These are phyloP conservation scores for Calcarius lapponicus DNA, from an alignment of 2,797 vertebrate species.

Conservation along the genomic window DNA sequence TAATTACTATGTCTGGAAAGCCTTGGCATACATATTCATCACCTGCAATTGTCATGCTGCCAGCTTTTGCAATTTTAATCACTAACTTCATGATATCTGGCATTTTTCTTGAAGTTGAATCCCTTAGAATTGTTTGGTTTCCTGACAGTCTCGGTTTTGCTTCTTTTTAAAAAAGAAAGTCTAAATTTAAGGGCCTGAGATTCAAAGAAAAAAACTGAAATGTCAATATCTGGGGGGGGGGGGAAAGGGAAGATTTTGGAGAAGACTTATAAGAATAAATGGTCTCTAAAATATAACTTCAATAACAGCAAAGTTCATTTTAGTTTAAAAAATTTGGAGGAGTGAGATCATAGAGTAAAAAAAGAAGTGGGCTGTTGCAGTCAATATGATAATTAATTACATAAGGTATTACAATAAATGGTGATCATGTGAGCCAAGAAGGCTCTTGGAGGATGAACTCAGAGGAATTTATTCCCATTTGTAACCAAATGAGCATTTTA, in stretches of 20 bases:
- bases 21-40: constrained; percentile 59
- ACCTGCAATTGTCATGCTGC: constrained; percentile 45
- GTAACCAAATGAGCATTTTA: not conserved
- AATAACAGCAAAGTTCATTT: not conserved
- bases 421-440: not conserved
- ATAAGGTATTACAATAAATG: not conserved
- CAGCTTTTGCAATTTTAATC: constrained; percentile 52
- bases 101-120: constrained; percentile 42
- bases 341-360: not conserved
- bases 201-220: not conserved
- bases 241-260: not conserved
- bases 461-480: not conserved
- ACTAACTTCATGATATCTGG: constrained; percentile 7
- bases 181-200: not conserved
- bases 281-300: not conserved
- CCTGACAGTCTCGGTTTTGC: constrained; percentile 4
- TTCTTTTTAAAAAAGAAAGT: not conserved
- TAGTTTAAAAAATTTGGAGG: not conserved
- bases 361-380: not conserved
- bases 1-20: constrained; percentile 58
- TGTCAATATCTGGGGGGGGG: not conserved
- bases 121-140: constrained; percentile 17
- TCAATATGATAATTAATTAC: not conserved
- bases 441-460: not conserved
- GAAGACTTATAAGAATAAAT: not conserved